Evolutionary conservation across 2,797 vertebrate species (phyloP).

Genomic region (Telmatherina bonti): DNA sequence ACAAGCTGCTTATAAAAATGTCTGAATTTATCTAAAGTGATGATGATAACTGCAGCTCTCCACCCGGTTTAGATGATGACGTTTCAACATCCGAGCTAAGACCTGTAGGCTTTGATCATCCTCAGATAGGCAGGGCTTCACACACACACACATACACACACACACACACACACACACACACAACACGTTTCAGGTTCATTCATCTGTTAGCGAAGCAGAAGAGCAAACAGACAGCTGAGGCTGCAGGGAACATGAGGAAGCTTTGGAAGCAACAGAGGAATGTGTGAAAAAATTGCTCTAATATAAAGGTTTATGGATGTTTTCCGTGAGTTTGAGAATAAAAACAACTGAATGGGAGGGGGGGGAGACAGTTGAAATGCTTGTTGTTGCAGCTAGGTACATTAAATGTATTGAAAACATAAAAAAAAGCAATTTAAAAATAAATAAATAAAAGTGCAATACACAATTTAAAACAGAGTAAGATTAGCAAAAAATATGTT

Average conservation of each 20-base stretch:
- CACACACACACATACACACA: background rate
- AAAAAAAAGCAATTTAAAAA: too few relatives aligned
- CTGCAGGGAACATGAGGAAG: slow-evolving; percentile 20
- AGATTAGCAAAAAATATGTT: too few relatives aligned
- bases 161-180: slow-evolving; percentile 19
- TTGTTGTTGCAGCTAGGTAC: background rate
- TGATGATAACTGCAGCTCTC: background rate
- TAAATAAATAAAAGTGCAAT: background rate
- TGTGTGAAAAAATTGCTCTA: slow-evolving; percentile 11
- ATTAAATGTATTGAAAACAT: background rate
- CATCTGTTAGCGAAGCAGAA: slow-evolving; percentile 31
- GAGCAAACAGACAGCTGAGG: slow-evolving; percentile 46
- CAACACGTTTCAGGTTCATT: slow-evolving; percentile 38
- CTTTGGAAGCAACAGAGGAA: slow-evolving; percentile 11
- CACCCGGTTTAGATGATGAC: background rate
- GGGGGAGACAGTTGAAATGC: too few relatives aligned
- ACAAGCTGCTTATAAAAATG: background rate
- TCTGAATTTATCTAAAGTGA: too few relatives aligned
- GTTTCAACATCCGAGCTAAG: slow-evolving; percentile 25
- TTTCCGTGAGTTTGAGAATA: background rate
- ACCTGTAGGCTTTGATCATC: slow-evolving; percentile 59
- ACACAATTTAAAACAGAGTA: too few relatives aligned
- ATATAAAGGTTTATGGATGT: background rate
- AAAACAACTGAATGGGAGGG: too few relatives aligned
- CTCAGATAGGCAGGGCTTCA: slow-evolving; percentile 48